These are phyloP conservation scores for Mustelus asterias DNA, from an alignment of 2,113 vertebrate genomes.

Conservation along the genomic window DNA sequence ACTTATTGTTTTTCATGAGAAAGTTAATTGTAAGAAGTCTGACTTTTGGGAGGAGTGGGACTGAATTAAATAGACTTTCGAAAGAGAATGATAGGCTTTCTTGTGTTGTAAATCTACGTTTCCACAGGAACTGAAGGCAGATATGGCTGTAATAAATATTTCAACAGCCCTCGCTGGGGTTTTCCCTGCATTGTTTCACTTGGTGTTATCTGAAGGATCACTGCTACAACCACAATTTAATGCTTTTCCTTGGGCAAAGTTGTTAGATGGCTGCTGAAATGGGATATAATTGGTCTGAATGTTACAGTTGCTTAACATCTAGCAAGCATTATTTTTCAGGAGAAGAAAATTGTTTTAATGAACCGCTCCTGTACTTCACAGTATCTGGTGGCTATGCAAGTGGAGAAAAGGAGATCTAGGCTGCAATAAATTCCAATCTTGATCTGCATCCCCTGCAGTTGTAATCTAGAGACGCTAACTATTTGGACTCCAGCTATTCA, in stretches of 20 bases:
- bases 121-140: slow-evolving; percentile 37
- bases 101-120: slow-evolving; percentile 23
- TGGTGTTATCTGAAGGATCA: slow-evolving; percentile 15
- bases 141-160: slow-evolving; percentile 28
- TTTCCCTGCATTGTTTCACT: slow-evolving; percentile 35
- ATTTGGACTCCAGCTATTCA: background rate
- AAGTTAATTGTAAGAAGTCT: slow-evolving; percentile 63
- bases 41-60: background rate
- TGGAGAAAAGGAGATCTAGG: background rate
- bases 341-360: background rate
- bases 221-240: background rate
- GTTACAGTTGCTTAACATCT: background rate
- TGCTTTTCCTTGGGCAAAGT: slow-evolving; percentile 17
- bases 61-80: slow-evolving; percentile 30
- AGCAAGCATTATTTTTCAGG: background rate
- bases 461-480: background rate
- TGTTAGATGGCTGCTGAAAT: background rate
- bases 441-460: background rate
- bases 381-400: background rate
- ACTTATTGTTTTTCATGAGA: slow-evolving; percentile 53
- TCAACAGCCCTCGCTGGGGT: slow-evolving; percentile 1
- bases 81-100: slow-evolving; percentile 27
- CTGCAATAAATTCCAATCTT: background rate
- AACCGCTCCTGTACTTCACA: background rate
- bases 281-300: background rate